Conservation (phyloP, 2,888 invertebrate genomes). For the Brenthis hecate region DNA sequence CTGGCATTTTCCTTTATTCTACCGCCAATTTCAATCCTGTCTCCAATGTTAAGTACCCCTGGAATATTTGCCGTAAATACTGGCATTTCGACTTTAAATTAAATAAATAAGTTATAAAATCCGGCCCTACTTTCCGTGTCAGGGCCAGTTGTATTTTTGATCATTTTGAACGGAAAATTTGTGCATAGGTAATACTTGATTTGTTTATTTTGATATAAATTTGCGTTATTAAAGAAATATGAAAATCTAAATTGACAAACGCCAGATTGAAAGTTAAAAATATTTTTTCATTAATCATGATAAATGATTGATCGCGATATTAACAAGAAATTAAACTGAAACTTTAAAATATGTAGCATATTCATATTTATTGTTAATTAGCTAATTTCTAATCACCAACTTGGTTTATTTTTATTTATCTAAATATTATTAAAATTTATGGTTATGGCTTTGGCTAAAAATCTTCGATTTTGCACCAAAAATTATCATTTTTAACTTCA, state of each 20-base stretch:
- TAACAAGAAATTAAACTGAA: too few species aligned
- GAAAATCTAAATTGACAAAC: slow-evolving; percentile 19
- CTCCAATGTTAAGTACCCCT: slow-evolving; percentile 66
- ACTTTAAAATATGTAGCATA: too few species aligned
- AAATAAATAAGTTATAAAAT: slow-evolving; percentile 40
- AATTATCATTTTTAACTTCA: neutral
- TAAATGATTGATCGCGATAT: too few species aligned
- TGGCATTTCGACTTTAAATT: slow-evolving; percentile 60
- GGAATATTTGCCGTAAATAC: slow-evolving; percentile 76
- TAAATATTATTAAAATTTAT: neutral
- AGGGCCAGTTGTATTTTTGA: slow-evolving; percentile 56
- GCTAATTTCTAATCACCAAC: too few species aligned
- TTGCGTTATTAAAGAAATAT: slow-evolving; percentile 37
- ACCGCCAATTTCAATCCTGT: slow-evolving; percentile 75
- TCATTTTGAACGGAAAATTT: slow-evolving; percentile 76
- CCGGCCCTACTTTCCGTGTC: slow-evolving; percentile 51
- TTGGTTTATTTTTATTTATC: too few species aligned
- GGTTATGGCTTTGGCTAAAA: neutral
- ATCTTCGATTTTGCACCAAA: neutral
- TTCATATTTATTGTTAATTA: too few species aligned
- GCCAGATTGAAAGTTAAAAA: slow-evolving; percentile 10
- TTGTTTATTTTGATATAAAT: slow-evolving; percentile 41
- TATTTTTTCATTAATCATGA: neutral
- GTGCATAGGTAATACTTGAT: slow-evolving; percentile 59
- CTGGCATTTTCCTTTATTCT: slow-evolving; percentile 76